Evolutionary conservation across 2,888 invertebrate species (phyloP).

Genomic region (Yponomeuta plumbellus): DNA sequence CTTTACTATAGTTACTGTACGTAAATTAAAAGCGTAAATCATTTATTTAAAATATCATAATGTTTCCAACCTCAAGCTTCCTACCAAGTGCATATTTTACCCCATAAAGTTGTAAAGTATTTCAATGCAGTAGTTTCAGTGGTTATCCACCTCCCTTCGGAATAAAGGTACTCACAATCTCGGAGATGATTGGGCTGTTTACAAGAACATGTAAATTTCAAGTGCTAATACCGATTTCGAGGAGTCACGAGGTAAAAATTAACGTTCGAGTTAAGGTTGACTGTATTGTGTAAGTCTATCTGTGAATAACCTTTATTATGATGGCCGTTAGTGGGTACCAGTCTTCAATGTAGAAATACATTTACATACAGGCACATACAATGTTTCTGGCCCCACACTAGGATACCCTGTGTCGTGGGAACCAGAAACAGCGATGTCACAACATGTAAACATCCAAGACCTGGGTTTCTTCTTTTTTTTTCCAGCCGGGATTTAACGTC

Average conservation of each 20-base stretch:
- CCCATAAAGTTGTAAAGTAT: not conserved
- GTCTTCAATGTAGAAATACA: not conserved
- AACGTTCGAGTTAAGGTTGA: conserved; percentile 8
- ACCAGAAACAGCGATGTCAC: too few species aligned
- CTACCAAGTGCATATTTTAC: too few species aligned
- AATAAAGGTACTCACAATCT: not conserved
- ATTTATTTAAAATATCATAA: too few species aligned
- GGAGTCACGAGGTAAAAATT: conserved; percentile 12
- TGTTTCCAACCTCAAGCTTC: too few species aligned
- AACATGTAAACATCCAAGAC: too few species aligned
- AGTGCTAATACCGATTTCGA: conserved; percentile 6
- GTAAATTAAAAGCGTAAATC: too few species aligned
- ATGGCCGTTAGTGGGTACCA: not conserved
- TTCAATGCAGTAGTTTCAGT: not conserved
- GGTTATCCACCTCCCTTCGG: not conserved
- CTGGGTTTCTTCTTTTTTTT: too few species aligned
- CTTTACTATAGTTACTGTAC: too few species aligned
- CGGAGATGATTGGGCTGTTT: conserved; percentile 11
- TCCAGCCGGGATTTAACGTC: too few species aligned
- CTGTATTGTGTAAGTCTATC: not conserved
- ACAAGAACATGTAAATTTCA: not conserved
- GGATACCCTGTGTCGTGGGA: too few species aligned
- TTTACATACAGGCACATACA: too few species aligned
- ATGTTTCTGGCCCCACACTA: too few species aligned
- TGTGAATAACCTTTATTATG: not conserved